Conservation (phyloP, 2,113 vertebrate species). For the Bufo gargarizans region DNA sequence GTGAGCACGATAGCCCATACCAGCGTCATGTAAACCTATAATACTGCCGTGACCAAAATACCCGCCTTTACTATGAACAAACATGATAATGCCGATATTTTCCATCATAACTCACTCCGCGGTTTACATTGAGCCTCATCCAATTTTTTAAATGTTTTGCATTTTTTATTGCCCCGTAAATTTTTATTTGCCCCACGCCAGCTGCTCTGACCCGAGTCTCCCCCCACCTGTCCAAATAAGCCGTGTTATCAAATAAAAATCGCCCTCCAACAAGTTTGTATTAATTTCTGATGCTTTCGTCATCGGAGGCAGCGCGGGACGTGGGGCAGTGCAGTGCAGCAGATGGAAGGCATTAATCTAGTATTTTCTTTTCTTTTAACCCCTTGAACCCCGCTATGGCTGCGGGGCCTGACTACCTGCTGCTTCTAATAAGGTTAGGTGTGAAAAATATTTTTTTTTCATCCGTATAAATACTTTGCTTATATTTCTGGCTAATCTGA, state of each 20-base stretch:
- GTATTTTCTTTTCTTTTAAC: conserved; percentile 54
- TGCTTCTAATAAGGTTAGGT: conserved; percentile 55
- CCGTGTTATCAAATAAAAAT: conserved; percentile 20
- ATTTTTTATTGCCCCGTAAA: conserved; percentile 32
- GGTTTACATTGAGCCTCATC: background rate
- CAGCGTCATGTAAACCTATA: background rate
- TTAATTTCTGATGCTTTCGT: conserved; percentile 6
- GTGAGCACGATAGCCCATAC: too few species aligned
- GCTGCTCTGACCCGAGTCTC: background rate
- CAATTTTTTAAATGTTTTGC: background rate
- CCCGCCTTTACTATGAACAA: background rate
- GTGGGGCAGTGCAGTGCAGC: background rate
- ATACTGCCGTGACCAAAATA: background rate
- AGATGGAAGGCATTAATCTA: conserved; percentile 50
- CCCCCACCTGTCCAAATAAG: conserved; percentile 25
- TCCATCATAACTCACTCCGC: background rate
- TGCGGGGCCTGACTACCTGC: conserved; percentile 47
- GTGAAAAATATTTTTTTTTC: conserved; percentile 42
- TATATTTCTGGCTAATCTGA: conserved; percentile 47
- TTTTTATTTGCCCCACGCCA: conserved; percentile 13
- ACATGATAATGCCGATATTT: background rate
- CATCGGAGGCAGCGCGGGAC: background rate
- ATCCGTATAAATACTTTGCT: conserved; percentile 50
- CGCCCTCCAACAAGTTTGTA: background rate
- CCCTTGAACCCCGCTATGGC: conserved; percentile 53